A percentile compares a stretch with the other conserved stretches of the same genome.
phyloP scores from a whole-genome alignment of 2,888 invertebrate genomes.

The Agriopis aurantiaria region DNA sequence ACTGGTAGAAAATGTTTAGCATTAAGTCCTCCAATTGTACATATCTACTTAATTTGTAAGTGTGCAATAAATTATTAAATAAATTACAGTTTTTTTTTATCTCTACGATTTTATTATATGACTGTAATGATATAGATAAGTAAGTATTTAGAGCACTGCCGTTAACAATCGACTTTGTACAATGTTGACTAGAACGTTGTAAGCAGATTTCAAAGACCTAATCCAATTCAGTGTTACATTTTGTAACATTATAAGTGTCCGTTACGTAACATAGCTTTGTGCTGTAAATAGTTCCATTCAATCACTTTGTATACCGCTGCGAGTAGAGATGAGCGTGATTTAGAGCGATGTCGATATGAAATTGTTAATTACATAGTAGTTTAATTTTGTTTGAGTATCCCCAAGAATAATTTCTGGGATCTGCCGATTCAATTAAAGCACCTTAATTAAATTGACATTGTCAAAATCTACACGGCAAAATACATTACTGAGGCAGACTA shows the following conservation, averaged over 20 bases:
- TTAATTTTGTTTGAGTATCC: not conserved
- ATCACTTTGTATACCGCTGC: constrained; percentile 51
- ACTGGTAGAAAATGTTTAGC: no score
- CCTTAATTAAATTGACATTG: no score
- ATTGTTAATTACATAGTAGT: not conserved
- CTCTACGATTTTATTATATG: no score
- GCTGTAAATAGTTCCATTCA: constrained; percentile 69
- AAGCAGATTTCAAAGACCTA: constrained; percentile 41
- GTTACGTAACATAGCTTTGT: constrained; percentile 78
- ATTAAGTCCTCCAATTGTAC: no score
- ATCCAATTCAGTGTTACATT: constrained; percentile 63
- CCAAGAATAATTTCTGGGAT: no score
- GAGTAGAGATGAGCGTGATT: constrained; percentile 57
- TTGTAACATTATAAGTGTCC: constrained; percentile 70
- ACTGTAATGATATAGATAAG: no score
- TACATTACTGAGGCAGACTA: not conserved
- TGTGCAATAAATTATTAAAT: no score
- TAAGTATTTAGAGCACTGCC: not conserved
- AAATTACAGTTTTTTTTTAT: no score
- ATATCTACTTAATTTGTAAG: no score
- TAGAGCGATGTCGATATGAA: constrained; percentile 42
- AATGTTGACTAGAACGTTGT: constrained; percentile 8
- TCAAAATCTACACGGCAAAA: not conserved
- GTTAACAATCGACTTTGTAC: constrained; percentile 20
- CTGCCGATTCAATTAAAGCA: no score